Base-by-base conservation (phyloP, 2,797 vertebrate species). In the Amazonetta brasiliensis region DNA sequence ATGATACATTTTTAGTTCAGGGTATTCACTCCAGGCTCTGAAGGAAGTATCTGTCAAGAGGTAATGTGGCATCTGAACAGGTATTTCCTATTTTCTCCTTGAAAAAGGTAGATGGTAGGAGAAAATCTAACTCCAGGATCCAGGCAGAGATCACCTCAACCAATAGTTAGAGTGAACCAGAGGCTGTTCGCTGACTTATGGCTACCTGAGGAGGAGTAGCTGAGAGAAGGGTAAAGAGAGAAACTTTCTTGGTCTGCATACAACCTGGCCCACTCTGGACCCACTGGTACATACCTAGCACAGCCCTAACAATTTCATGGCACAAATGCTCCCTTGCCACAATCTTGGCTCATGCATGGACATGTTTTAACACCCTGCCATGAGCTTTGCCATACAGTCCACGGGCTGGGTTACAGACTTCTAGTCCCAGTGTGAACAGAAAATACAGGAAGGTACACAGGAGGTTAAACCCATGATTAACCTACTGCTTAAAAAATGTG, bases 231-330 rank as follows among this genome's bases (percentile, higher is more conserved):
- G 7, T 1, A 55, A 15, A 7, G 60, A 79, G 52, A 13, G 79
- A 28, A 46, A 1, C 50, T 60, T 28, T 48, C 58, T 72, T 28
- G 20, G 5, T 28, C 7, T 28, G 14, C 0, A 0, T 9, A 46
- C 26, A 63, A 16, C 41, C 9, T 6, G 1, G 30, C 11, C 12
- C 28, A 46, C n/a, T 12, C 52, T 23, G 46, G 63, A 31, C 39
- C 28, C 33, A 33, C 19, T 37, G 54, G 69, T 55, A 63, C 1
- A 0, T 33, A 44, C 43, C 43, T 44, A 44, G 43, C 43, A 44
- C 9, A 41, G 17, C 10, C 33, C 20, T 28, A 10, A 5, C 4
- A 67, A 72, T 25, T 41, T 41, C 30, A n/a, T 23, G 31, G n/a
- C 20, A 46, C 9, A 25, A 18, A 3, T 1, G 22, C 28, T 13